These are phyloP conservation scores for Suillia variegata DNA, from an alignment of 2,888 invertebrate species.

Conservation along the genomic window DNA sequence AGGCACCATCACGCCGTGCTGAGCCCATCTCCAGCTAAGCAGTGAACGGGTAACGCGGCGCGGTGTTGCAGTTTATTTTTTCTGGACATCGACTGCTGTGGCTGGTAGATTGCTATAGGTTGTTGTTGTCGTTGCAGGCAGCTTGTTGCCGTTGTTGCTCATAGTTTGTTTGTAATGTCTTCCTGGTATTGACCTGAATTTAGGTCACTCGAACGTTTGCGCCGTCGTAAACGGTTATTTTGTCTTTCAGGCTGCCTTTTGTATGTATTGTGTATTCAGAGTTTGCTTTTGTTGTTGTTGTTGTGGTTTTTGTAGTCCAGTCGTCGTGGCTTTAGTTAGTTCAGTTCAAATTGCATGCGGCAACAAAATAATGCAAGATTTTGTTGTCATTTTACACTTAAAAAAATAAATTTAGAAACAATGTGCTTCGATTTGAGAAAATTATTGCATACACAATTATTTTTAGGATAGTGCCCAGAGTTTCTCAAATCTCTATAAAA, in stretches of 20 bases:
- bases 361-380: no score
- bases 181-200: constrained; percentile 55
- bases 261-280: not conserved
- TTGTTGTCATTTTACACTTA: no score
- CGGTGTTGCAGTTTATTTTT: not conserved
- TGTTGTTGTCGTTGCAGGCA: constrained; percentile 19
- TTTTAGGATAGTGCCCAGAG: no score
- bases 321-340: not conserved
- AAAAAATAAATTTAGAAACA: no score
- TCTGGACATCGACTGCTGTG: no score
- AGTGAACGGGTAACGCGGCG: not conserved
- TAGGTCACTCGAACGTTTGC: constrained; percentile 48
- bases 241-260: constrained; percentile 6
- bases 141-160: constrained; percentile 12
- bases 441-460: no score
- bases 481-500: no score
- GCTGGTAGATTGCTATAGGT: constrained; percentile 13
- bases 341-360: no score
- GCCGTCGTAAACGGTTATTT: constrained; percentile 15
- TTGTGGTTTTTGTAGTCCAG: not conserved
- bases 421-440: no score
- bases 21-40: no score
- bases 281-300: not conserved
- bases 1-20: no score
- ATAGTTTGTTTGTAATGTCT: constrained; percentile 26